Evolutionary conservation across 2,113 vertebrate genomes (phyloP), one percentile per base, ranked within the genome.

Genomic region (Gymnogyps californianus): DNA sequence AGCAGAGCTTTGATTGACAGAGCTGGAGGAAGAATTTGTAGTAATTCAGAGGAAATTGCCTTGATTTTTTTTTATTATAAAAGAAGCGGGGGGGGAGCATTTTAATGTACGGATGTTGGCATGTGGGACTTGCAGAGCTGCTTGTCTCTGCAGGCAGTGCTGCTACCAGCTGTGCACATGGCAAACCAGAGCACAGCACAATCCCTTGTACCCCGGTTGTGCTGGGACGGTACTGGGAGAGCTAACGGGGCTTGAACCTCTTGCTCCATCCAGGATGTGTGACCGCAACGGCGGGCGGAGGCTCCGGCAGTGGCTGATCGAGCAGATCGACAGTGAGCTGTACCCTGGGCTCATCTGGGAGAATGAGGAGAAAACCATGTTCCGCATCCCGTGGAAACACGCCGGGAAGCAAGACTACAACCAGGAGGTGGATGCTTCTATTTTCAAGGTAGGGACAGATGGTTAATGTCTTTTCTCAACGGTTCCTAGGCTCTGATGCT

Each of bases 371-470:
- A 99, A 98, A 86, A 98, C 96, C 44, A 99, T 99, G 98, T 99
- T 99, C 96, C 98, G 99, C n/a, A 99, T 99, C 96, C 99, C 99
- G 0, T 99, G 99, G 99, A 99, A 99, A 87, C 99, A 99, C 0
- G 99, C 99, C 0, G 99, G 99, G 11, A 99, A 99, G 87, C 99
- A 99, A 96, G 99, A 99, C 85, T 99, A 99, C 92, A 99, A 99
- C 91, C 99, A 99, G 96, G 99, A 99, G 93, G 98, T 99, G 76
- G 99, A 99, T 10, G 99, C 99, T 4, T 99, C 99, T 2, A 99
- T 99, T 69, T 99, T 99, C 81, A 99, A 99, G 99, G 99, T 99
- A 96, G 38, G 51, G 13, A 4, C 6, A 10, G 49, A 3, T 10
- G 22, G 3, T 11, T 36, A 13, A 2, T 40, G 32, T 19, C 16